Conservation (phyloP, 2,888 invertebrate species). For the Pyrrhosoma nymphula region DNA sequence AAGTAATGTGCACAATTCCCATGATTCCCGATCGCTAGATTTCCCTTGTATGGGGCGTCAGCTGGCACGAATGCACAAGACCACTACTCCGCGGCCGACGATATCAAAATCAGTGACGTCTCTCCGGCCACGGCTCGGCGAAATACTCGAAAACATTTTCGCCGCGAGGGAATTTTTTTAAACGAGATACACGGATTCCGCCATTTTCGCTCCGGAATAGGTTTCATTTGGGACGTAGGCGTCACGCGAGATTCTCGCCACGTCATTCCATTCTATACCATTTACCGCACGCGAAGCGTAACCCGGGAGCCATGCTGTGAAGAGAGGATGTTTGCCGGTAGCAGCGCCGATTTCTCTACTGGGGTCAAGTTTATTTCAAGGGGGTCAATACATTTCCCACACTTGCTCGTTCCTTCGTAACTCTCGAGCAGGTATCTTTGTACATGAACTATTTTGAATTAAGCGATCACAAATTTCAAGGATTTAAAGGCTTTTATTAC, state of each 20-base stretch:
- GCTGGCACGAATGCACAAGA: too few species aligned
- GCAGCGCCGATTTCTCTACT: background rate
- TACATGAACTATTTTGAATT: too few species aligned
- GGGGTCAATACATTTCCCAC: background rate
- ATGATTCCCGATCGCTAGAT: too few species aligned
- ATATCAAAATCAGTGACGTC: background rate
- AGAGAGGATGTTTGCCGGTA: background rate
- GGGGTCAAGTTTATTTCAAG: background rate
- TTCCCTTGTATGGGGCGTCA: too few species aligned
- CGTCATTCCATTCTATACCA: background rate
- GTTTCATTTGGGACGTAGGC: background rate
- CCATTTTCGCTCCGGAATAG: background rate
- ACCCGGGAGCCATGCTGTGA: background rate
- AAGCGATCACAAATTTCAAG: too few species aligned
- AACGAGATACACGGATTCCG: background rate
- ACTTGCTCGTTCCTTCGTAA: background rate
- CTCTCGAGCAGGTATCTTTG: background rate
- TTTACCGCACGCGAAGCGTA: constrained; percentile 1
- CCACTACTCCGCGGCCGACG: background rate
- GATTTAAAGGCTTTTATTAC: too few species aligned
- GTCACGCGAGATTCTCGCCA: background rate
- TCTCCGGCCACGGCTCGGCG: background rate
- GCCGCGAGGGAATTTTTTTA: background rate
- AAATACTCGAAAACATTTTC: background rate
- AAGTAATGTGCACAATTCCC: too few species aligned